These are phyloP conservation scores for Dendrophyllia cribrosa DNA, from an alignment of 64 coral and sea anemone species.

Conservation along the genomic window DNA sequence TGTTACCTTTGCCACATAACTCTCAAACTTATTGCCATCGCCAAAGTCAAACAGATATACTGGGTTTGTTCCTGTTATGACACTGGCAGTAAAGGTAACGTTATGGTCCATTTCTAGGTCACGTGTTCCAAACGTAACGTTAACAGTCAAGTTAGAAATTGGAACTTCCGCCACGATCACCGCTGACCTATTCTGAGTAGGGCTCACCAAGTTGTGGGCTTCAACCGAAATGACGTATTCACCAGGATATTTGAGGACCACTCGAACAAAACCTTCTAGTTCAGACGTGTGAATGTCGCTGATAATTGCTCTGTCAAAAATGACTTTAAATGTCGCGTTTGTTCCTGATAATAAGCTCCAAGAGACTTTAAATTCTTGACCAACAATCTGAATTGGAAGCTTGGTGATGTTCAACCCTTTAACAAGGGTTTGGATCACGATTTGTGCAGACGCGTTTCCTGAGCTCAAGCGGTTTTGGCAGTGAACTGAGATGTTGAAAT, in stretches of 20 bases:
- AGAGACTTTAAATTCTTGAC: constrained; percentile 16
- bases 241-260: neutral
- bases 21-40: constrained; percentile 5
- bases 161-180: neutral
- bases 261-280: neutral
- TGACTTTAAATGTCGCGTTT: constrained; percentile 25
- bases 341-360: constrained; percentile 28
- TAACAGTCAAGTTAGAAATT: neutral
- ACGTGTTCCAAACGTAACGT: neutral
- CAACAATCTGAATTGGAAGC: neutral
- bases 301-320: neutral
- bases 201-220: constrained; percentile 14
- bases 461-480: constrained; percentile 30
- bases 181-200: neutral
- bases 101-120: constrained; percentile 19
- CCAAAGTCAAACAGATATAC: constrained; percentile 32
- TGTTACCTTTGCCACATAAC: neutral
- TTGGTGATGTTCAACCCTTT: neutral
- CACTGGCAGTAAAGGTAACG: neutral
- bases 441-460: neutral
- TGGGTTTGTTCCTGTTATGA: neutral
- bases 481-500: neutral
- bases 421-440: constrained; percentile 13
- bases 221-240: neutral
- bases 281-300: neutral